Evolutionary conservation across 2,888 invertebrate species (phyloP).

Genomic region (Monochamus alternatus): DNA sequence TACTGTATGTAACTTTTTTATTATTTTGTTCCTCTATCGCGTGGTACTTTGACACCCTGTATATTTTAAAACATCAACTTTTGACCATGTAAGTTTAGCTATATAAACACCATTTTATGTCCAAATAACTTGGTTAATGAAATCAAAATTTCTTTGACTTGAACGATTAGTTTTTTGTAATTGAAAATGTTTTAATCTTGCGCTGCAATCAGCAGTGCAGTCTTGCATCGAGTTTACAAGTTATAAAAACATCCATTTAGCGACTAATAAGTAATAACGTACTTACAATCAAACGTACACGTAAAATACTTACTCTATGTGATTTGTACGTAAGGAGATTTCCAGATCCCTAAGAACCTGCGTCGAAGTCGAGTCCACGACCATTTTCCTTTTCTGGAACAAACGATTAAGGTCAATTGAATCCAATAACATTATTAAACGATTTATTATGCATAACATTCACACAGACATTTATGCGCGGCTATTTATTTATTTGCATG

Average conservation of each 20-base stretch:
- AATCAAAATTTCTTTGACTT: no score
- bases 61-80: no score
- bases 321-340: constrained; percentile 98
- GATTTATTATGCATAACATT: neutral
- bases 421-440: constrained; percentile 12
- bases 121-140: no score
- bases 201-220: neutral
- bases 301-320: constrained; percentile 90
- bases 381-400: constrained; percentile 96
- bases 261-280: neutral
- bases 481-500: constrained; percentile 21
- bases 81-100: no score
- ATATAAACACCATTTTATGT: no score
- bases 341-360: constrained; percentile 98
- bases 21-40: no score
- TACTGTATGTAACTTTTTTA: no score
- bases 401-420: constrained; percentile 60
- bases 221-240: neutral
- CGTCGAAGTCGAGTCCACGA: constrained; percentile 97
- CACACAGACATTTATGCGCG: neutral
- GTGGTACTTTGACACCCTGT: no score
- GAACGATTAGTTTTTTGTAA: no score
- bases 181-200: no score
- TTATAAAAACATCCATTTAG: neutral
- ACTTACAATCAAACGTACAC: neutral